Percentiles rank a stretch among this genome's conserved stretches.
phyloP scores from a whole-genome alignment of 2,888 invertebrate genomes.

The Chrysolina oricalcia region DNA sequence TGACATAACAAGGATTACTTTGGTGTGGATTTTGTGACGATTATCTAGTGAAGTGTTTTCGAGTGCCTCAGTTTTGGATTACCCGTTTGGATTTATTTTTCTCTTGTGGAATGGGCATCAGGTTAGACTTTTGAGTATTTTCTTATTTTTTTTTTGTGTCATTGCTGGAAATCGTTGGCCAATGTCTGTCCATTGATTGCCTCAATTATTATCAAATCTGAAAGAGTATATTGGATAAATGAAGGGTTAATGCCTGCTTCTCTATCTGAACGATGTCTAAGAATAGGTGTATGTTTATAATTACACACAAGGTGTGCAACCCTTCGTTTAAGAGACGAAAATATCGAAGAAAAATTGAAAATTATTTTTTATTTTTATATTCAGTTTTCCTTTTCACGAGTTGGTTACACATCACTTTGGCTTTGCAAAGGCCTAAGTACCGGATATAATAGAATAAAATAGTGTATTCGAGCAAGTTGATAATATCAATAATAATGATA shows the following conservation, averaged over 20 bases:
- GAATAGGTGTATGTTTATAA: neutral
- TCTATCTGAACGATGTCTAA: neutral
- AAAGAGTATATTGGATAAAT: conserved; percentile 2
- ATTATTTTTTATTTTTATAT: neutral
- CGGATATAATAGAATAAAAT: no score
- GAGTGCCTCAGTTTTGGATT: conserved; percentile 39
- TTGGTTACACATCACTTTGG: no score
- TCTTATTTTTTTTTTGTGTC: no score
- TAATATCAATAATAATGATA: no score
- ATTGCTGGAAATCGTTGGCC: no score
- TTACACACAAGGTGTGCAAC: neutral
- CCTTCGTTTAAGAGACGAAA: neutral
- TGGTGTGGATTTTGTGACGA: conserved; percentile 23
- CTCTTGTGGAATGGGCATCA: conserved; percentile 41
- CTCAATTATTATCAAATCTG: no score
- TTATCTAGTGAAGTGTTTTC: conserved; percentile 35
- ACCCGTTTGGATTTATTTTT: conserved; percentile 41
- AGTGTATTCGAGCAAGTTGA: no score
- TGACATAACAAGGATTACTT: conserved; percentile 15
- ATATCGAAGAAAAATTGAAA: neutral
- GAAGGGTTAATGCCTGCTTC: neutral
- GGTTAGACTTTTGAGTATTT: no score
- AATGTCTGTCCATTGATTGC: no score
- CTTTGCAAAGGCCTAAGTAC: no score
- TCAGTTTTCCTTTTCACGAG: no score